Conservation (phyloP, 2,888 invertebrate genomes). For the Heteropelma amictum region DNA sequence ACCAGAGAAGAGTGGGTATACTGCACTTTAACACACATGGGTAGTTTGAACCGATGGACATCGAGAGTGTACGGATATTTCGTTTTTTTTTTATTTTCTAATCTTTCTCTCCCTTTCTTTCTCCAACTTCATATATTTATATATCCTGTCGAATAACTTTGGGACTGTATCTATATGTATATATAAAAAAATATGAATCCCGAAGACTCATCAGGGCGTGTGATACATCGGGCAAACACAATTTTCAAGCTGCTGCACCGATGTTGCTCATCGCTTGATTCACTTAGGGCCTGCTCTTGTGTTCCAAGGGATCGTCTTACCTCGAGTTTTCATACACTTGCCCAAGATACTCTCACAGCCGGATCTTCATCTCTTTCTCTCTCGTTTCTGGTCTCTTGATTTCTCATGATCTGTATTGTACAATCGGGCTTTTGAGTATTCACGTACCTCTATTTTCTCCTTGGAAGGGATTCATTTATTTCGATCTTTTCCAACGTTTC, state of each 20-base stretch:
- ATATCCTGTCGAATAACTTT: conserved; percentile 20
- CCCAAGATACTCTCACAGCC: neutral
- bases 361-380: neutral
- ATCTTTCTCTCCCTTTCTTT: neutral
- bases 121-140: conserved; percentile 13
- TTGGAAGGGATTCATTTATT: too few species aligned
- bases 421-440: neutral
- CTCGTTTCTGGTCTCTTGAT: conserved; percentile 9
- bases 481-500: too few species aligned
- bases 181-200: conserved; percentile 51
- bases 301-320: conserved; percentile 35
- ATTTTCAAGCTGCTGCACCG: conserved; percentile 50
- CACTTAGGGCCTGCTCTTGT: neutral
- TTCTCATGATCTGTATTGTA: neutral
- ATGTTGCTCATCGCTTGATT: conserved; percentile 14
- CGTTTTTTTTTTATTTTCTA: neutral
- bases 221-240: conserved; percentile 66
- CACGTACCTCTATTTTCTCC: neutral
- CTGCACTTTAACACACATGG: conserved; percentile 62
- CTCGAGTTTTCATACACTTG: conserved; percentile 7
- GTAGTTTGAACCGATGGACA: conserved; percentile 50
- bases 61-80: conserved; percentile 31
- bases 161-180: neutral
- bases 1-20: conserved; percentile 21
- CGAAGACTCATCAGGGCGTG: conserved; percentile 65